phyloP scores from a whole-genome alignment of 2,113 vertebrate species.

The Suricata suricatta region DNA sequence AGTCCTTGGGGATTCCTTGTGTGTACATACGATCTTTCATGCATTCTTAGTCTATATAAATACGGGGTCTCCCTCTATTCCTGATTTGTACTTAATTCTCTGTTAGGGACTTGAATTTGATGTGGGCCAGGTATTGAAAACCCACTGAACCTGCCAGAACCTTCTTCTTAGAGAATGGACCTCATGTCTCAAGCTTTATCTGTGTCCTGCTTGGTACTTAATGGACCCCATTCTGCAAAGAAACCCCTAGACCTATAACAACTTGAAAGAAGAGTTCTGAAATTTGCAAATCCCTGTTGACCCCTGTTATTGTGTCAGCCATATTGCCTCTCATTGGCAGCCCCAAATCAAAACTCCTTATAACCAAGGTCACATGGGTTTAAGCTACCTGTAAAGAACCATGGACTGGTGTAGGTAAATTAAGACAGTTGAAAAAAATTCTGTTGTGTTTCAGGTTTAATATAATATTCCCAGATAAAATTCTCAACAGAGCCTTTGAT shows the following conservation, averaged over 20 bases:
- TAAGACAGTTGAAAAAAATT: not conserved
- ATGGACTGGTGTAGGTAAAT: not conserved
- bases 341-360: not conserved
- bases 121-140: not conserved
- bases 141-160: not conserved
- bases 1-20: not conserved
- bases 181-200: not conserved
- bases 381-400: not conserved
- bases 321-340: not conserved
- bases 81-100: not conserved
- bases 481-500: not conserved
- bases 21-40: not conserved
- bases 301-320: not conserved
- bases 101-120: not conserved
- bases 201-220: not conserved
- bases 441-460: conserved; percentile 38
- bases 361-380: not conserved
- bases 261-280: not conserved
- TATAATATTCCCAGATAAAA: not conserved
- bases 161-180: not conserved
- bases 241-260: not conserved
- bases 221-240: not conserved
- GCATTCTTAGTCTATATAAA: not conserved
- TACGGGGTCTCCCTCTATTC: not conserved
- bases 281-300: not conserved